Evolutionary conservation across 92 coral and sea anemone genomes (phyloP).

Genomic region (Paramuricea clavata): DNA sequence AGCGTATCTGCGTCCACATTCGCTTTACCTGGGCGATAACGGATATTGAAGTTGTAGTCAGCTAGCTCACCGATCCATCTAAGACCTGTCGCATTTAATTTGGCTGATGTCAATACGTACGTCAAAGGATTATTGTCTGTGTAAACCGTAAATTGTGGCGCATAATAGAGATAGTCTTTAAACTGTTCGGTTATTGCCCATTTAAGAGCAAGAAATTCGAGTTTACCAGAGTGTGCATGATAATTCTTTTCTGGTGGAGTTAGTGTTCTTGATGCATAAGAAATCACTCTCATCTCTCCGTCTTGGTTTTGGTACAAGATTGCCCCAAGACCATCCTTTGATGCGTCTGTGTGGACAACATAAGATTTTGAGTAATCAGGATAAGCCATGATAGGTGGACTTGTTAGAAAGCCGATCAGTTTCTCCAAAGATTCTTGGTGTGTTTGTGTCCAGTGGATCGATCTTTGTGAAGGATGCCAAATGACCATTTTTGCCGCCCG

Average conservation of each 20-base stretch:
- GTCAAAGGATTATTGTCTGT: too few species aligned
- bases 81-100: conserved; percentile 63
- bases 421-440: conserved; percentile 32
- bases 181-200: conserved; percentile 63
- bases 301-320: conserved; percentile 51
- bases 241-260: conserved; percentile 57
- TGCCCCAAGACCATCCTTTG: conserved; percentile 64
- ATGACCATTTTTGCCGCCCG: conserved; percentile 11
- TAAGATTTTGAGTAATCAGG: conserved; percentile 34
- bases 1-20: conserved; percentile 70
- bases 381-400: conserved; percentile 50
- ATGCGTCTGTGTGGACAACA: conserved; percentile 52
- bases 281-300: conserved; percentile 36
- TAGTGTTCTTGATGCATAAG: conserved; percentile 50
- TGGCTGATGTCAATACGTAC: conserved; percentile 62
- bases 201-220: too few species aligned
- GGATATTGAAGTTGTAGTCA: conserved; percentile 60
- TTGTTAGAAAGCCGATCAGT: conserved; percentile 34
- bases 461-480: conserved; percentile 22
- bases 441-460: conserved; percentile 33
- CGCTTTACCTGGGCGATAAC: conserved; percentile 68
- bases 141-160: conserved; percentile 56
- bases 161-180: conserved; percentile 63
- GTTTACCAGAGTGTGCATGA: too few species aligned
- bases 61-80: conserved; percentile 71